These are phyloP conservation scores for Cyclophora albipunctata DNA, from an alignment of 2,888 invertebrate genomes.

Conservation along the genomic window DNA sequence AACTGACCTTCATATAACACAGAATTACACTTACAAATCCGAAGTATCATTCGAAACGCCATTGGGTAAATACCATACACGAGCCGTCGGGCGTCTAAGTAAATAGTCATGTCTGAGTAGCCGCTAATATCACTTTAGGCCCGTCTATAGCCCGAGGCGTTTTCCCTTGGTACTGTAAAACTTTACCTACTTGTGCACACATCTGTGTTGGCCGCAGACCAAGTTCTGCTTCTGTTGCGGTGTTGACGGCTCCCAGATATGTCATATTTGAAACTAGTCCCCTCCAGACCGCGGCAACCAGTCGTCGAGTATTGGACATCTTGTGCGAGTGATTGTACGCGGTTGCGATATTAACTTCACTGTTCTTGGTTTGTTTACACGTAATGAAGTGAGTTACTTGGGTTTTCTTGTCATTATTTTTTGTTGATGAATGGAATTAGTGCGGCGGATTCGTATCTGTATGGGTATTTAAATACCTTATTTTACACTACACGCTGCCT, in stretches of 20 bases:
- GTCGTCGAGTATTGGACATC: conserved; percentile 46
- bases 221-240: conserved; percentile 66
- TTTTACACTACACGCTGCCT: too few relatives aligned
- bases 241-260: conserved; percentile 67
- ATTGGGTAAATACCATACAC: conserved; percentile 36
- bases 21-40: conserved; percentile 3
- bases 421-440: too few relatives aligned
- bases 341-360: conserved; percentile 3
- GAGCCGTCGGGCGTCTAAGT: conserved; percentile 47
- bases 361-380: conserved; percentile 6
- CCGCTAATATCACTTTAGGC: conserved; percentile 64
- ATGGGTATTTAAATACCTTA: too few relatives aligned
- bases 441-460: too few relatives aligned
- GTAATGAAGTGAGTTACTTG: conserved; percentile 2
- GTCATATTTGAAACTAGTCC: conserved; percentile 59
- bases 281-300: conserved; percentile 20
- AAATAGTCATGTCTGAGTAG: conserved; percentile 68
- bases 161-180: conserved; percentile 49
- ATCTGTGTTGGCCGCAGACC: conserved; percentile 66
- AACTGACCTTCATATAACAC: background rate
- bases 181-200: conserved; percentile 47
- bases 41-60: conserved; percentile 32
- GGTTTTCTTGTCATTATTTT: too few relatives aligned
- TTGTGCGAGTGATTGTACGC: conserved; percentile 50
- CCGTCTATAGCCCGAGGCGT: conserved; percentile 47